A percentile compares a stretch with the other conserved stretches of the same genome.
phyloP scores from a whole-genome alignment of 2,888 invertebrate species.

The Nymphalis c-album region DNA sequence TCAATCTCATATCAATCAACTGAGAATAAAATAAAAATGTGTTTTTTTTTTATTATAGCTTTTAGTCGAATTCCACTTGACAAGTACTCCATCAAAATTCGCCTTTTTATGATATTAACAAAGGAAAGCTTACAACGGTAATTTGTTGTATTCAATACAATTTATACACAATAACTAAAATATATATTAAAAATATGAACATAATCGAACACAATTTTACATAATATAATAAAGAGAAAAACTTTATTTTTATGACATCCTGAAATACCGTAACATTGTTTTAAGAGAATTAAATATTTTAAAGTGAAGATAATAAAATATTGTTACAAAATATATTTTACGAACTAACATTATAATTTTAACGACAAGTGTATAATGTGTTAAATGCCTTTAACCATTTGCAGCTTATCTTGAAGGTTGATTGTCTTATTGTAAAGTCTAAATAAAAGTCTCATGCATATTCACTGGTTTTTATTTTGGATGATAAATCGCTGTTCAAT shows the following conservation, averaged over 20 bases:
- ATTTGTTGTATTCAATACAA: too few species aligned
- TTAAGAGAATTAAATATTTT: background rate
- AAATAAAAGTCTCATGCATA: slow-evolving; percentile 27
- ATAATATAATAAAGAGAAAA: background rate
- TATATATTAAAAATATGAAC: background rate
- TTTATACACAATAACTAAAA: too few species aligned
- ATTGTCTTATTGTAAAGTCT: slow-evolving; percentile 15
- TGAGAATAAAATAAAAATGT: slow-evolving; percentile 25
- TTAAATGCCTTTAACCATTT: background rate
- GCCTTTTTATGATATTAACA: slow-evolving; percentile 1
- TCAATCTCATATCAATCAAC: slow-evolving; percentile 39
- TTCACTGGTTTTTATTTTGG: slow-evolving; percentile 13
- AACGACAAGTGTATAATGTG: background rate
- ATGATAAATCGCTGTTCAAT: slow-evolving; percentile 24
- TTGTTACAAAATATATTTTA: slow-evolving; percentile 4
- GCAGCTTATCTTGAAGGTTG: slow-evolving; percentile 17
- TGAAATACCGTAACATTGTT: background rate
- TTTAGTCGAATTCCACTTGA: slow-evolving; percentile 10
- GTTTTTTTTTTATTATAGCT: slow-evolving; percentile 8
- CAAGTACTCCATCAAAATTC: background rate
- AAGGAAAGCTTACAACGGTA: slow-evolving; percentile 1
- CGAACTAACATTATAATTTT: background rate
- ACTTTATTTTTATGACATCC: background rate
- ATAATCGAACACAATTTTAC: too few species aligned
- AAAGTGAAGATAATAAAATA: background rate